Evolutionary conservation across 2,797 vertebrate species (phyloP).

Genomic region (Propithecus perrieri): DNA sequence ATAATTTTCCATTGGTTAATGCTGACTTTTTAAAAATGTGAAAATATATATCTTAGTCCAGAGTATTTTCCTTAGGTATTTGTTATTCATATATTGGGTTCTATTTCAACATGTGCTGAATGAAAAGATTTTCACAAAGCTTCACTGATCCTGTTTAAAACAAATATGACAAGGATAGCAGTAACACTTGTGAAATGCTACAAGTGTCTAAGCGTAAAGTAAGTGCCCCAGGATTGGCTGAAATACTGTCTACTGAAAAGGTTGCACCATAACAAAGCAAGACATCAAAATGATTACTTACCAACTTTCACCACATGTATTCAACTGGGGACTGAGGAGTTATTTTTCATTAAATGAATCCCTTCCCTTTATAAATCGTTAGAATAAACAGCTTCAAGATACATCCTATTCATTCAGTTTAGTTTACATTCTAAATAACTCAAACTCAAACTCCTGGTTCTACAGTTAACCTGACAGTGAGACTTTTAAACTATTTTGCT

Average conservation of each 20-base stretch:
- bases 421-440: constrained; percentile 18
- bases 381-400: constrained; percentile 57
- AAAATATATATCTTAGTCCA: background rate
- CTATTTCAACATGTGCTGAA: constrained; percentile 29
- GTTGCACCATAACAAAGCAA: constrained; percentile 2
- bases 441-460: background rate
- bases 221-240: constrained; percentile 36
- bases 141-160: background rate
- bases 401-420: constrained; percentile 13
- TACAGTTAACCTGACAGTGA: background rate
- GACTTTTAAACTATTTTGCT: background rate
- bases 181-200: background rate
- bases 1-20: background rate
- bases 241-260: constrained; percentile 32
- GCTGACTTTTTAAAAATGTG: background rate
- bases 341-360: constrained; percentile 37
- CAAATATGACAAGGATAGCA: constrained; percentile 20
- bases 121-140: constrained; percentile 36
- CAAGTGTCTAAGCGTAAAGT: constrained; percentile 36
- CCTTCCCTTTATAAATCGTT: constrained; percentile 34
- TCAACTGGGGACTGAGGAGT: constrained; percentile 29
- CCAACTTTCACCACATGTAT: constrained; percentile 66
- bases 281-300: constrained; percentile 79
- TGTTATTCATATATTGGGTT: background rate
- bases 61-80: background rate